A percentile compares a stretch with the other conserved stretches of the same genome.
phyloP scores from a whole-genome alignment of 2,113 vertebrate genomes.

The Daubentonia madagascariensis region DNA sequence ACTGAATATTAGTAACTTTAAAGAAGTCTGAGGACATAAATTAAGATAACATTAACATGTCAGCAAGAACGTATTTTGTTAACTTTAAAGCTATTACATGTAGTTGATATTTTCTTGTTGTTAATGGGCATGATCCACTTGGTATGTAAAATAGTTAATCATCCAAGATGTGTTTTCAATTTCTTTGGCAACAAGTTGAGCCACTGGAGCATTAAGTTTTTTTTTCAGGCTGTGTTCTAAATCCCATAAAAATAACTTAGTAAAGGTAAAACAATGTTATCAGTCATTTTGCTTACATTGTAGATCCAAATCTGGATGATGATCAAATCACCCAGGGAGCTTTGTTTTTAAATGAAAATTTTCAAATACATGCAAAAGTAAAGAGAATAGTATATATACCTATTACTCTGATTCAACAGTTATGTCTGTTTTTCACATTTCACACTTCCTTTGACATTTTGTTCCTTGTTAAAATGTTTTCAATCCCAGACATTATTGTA shows the following conservation, averaged over 20 bases:
- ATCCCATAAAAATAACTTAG: background rate
- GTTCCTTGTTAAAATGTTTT: constrained; percentile 9
- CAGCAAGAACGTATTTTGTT: constrained; percentile 16
- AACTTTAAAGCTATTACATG: background rate
- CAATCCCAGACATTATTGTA: background rate
- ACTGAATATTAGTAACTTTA: background rate
- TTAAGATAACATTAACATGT: constrained; percentile 4
- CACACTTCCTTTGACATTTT: constrained; percentile 13
- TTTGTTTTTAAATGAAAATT: constrained; percentile 34
- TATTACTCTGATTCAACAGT: background rate
- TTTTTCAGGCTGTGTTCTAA: background rate
- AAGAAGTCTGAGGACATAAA: background rate
- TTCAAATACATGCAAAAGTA: constrained; percentile 29
- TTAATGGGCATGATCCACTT: background rate
- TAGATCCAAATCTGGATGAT: background rate
- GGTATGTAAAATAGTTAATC: constrained; percentile 4
- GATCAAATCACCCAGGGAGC: background rate
- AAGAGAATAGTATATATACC: background rate
- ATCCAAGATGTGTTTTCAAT: background rate
- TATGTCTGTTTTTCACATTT: constrained; percentile 1
- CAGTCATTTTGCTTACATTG: background rate
- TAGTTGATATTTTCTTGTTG: background rate
- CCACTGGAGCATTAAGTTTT: background rate
- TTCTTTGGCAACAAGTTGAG: background rate
- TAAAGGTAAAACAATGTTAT: background rate